phyloP scores from a whole-genome alignment of 2,888 invertebrate genomes.

The Myopa testacea region DNA sequence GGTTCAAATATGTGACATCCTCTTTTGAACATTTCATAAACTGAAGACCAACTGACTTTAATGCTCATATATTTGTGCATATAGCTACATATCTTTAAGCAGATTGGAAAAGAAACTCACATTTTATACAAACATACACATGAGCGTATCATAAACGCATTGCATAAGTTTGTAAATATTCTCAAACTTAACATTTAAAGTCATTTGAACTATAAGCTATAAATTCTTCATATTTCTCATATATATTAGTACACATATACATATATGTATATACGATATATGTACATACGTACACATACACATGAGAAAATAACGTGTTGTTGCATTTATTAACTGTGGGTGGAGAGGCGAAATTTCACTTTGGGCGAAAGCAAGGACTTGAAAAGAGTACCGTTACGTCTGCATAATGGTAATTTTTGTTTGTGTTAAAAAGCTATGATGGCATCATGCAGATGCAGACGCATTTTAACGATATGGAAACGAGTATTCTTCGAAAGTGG shows the following conservation, averaged over 20 bases:
- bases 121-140: no score
- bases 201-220: neutral
- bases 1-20: no score
- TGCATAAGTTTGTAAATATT: neutral
- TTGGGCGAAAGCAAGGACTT: neutral
- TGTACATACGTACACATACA: no score
- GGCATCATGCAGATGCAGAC: neutral
- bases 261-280: no score
- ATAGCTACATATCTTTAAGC: no score
- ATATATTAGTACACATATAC: no score
- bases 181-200: neutral
- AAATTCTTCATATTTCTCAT: neutral
- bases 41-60: no score
- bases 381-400: neutral
- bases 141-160: no score
- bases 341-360: neutral
- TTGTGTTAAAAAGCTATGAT: conserved; percentile 19
- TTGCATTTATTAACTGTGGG: conserved; percentile 29
- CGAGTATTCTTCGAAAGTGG: neutral
- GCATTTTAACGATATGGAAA: no score
- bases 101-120: no score
- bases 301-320: conserved; percentile 29
- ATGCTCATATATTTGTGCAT: no score
- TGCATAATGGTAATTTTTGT: conserved; percentile 23
- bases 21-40: no score